These are phyloP conservation scores for Orussus abietinus DNA, from an alignment of 1,140 invertebrate genomes.

Conservation along the genomic window DNA sequence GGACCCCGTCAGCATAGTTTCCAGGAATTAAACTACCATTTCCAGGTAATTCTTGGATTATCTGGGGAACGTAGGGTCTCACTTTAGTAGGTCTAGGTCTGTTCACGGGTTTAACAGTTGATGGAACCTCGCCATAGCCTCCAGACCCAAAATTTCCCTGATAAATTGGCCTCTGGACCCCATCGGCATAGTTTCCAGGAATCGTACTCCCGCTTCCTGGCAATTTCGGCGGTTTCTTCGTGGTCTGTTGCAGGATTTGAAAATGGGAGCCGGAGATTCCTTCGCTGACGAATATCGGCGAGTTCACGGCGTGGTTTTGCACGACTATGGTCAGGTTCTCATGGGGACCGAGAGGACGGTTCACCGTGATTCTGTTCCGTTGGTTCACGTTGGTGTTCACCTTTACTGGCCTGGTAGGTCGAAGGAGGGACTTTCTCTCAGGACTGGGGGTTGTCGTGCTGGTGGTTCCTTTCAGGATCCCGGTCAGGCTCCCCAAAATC, in stretches of 20 bases:
- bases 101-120: background rate
- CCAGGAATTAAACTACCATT: conserved; percentile 3
- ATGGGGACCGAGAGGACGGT: conserved; percentile 30
- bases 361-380: conserved; percentile 37
- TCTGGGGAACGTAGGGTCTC: no score
- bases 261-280: conserved; percentile 33
- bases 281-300: conserved; percentile 41
- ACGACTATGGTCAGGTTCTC: conserved; percentile 44
- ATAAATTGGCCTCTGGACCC: no score
- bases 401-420: background rate
- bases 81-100: background rate
- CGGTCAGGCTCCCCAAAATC: background rate
- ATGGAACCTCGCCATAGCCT: background rate
- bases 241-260: conserved; percentile 14
- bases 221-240: conserved; percentile 9
- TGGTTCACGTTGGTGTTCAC: conserved; percentile 38
- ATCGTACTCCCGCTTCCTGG: background rate
- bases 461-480: conserved; percentile 1
- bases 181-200: no score
- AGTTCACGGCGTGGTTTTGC: conserved; percentile 43
- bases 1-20: conserved; percentile 4
- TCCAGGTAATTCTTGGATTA: background rate
- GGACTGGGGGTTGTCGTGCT: background rate
- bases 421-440: background rate
- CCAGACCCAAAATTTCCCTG: no score